Conservation (phyloP, 2,888 invertebrate genomes). For the Pterostichus niger region DNA sequence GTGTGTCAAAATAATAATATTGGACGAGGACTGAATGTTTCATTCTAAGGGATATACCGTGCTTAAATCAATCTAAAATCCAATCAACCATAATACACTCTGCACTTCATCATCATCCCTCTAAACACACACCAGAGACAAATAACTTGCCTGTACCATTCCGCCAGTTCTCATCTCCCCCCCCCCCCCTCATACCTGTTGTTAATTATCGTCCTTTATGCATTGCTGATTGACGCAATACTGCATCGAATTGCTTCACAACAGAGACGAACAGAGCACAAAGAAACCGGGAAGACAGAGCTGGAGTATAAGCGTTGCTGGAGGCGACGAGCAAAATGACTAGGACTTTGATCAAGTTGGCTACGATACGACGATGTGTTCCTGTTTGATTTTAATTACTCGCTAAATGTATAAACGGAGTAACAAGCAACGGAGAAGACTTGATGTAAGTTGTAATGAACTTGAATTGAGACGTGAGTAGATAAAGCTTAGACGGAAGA, state of each 20-base stretch:
- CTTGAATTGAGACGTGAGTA: no score
- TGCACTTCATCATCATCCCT: no score
- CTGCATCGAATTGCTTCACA: constrained; percentile 18
- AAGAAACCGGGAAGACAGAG: no score
- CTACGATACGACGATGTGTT: background rate
- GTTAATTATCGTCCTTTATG: constrained; percentile 32
- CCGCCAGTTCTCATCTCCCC: background rate
- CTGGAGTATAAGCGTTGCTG: background rate
- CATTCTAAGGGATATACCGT: no score
- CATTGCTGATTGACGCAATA: constrained; percentile 15
- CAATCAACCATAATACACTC: background rate
- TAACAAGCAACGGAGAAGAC: background rate
- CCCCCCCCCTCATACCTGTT: constrained; percentile 14
- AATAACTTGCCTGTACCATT: no score
- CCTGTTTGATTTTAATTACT: constrained; percentile 38
- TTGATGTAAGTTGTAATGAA: no score
- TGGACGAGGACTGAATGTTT: no score
- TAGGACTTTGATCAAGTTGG: constrained; percentile 29
- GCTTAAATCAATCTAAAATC: background rate
- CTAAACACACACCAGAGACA: no score
- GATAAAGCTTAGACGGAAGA: no score
- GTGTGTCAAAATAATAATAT: no score
- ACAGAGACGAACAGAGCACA: constrained; percentile 6
- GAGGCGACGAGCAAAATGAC: background rate
- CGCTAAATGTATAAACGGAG: constrained; percentile 22